Conservation (phyloP, 2,888 invertebrate species). For the Osmoderma eremita region DNA sequence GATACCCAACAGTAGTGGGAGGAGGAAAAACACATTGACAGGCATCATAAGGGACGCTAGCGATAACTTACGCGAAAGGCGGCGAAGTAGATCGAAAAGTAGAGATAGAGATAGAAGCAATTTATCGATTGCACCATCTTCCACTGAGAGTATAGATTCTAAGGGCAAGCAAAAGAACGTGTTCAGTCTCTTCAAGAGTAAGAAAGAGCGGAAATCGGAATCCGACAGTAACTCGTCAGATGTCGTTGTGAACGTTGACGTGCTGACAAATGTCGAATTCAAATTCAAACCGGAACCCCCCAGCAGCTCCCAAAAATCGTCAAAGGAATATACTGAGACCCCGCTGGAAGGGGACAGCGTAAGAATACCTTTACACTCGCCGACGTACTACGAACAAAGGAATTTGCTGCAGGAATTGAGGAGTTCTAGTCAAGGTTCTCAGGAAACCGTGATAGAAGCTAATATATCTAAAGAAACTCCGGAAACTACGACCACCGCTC, state of each 20-base stretch:
- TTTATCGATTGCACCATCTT: slow-evolving; percentile 67
- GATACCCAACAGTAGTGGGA: slow-evolving; percentile 54
- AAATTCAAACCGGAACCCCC: slow-evolving; percentile 54
- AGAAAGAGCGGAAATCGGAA: slow-evolving; percentile 64
- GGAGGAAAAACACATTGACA: slow-evolving; percentile 58
- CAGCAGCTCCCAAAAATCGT: slow-evolving; percentile 34
- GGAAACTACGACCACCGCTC: not conserved
- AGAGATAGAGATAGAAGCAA: slow-evolving; percentile 67
- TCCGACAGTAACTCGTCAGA: slow-evolving; percentile 53
- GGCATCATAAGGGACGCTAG: slow-evolving; percentile 60
- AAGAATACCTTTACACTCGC: slow-evolving; percentile 80
- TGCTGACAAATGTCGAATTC: slow-evolving; percentile 59
- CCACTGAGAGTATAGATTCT: slow-evolving; percentile 62
- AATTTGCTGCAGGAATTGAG: slow-evolving; percentile 57
- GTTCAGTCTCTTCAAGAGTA: slow-evolving; percentile 74
- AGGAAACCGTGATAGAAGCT: slow-evolving; percentile 65
- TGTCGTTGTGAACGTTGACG: slow-evolving; percentile 59
- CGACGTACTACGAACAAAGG: slow-evolving; percentile 71
- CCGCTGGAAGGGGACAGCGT: slow-evolving; percentile 72
- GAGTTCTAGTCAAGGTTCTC: slow-evolving; percentile 65
- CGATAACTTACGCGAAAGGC: slow-evolving; percentile 58
- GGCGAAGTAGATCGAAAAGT: slow-evolving; percentile 70
- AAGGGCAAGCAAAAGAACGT: slow-evolving; percentile 72
- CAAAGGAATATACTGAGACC: slow-evolving; percentile 71
- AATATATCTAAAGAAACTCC: slow-evolving; percentile 47